phyloP scores from a whole-genome alignment of 1,140 invertebrate species.

The Acyrthosiphon pisum region DNA sequence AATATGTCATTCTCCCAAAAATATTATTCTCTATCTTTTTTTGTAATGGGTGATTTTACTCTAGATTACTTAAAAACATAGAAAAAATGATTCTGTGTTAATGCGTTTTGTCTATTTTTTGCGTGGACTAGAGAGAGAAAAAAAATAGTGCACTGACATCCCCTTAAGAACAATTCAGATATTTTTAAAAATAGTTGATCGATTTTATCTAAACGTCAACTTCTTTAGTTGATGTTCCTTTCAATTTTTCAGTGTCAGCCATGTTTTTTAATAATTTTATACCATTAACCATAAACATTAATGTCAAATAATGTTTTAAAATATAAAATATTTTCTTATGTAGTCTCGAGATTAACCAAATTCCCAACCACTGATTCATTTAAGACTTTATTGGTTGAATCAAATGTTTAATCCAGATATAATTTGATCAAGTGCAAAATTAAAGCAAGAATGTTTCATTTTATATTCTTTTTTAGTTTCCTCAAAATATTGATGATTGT shows the following conservation, averaged over 20 bases:
- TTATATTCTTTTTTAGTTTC: slow-evolving; percentile 9
- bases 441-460: slow-evolving; percentile 25
- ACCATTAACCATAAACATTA: not conserved
- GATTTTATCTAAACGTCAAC: not conserved
- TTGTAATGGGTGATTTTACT: no score
- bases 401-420: not conserved
- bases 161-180: no score
- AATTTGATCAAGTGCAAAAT: slow-evolving; percentile 7
- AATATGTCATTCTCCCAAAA: no score
- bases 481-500: slow-evolving; percentile 13
- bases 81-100: no score
- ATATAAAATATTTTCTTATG: not conserved
- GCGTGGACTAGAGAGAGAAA: no score
- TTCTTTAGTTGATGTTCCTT: not conserved
- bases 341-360: not conserved
- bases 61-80: no score
- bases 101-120: no score
- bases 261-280: slow-evolving; percentile 21
- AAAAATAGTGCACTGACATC: no score
- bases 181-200: not conserved
- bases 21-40: no score
- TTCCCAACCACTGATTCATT: not conserved
- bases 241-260: not conserved
- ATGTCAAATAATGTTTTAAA: slow-evolving; percentile 13
- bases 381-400: not conserved